These are phyloP conservation scores for Ptilonorhynchus violaceus DNA, from an alignment of 2,113 vertebrate genomes.

Conservation along the genomic window DNA sequence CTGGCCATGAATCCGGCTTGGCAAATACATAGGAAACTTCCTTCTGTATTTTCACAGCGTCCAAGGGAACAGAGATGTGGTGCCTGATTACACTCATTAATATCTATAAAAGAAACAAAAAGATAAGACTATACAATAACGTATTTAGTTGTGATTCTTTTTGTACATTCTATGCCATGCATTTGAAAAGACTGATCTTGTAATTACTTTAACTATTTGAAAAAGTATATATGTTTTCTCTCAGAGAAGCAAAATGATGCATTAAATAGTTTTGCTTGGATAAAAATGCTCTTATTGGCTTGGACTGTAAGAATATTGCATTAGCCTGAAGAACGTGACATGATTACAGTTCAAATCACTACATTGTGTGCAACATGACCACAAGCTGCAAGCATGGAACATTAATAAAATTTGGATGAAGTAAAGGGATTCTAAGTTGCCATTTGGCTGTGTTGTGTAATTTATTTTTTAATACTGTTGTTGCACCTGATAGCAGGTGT, in stretches of 20 bases:
- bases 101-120: constrained; percentile 74
- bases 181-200: background rate
- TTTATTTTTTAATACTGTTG: background rate
- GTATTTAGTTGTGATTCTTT: background rate
- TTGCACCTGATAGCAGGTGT: background rate
- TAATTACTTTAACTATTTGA: background rate
- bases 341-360: background rate
- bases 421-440: background rate
- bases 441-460: background rate
- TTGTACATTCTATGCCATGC: background rate
- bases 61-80: constrained; percentile 82
- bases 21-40: constrained; percentile 88
- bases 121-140: background rate
- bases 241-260: background rate
- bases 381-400: background rate
- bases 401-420: background rate
- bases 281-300: background rate
- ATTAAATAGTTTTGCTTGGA: background rate
- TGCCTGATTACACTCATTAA: constrained; percentile 82
- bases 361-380: background rate
- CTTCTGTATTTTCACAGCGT: constrained; percentile 87
- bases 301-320: background rate
- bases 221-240: background rate
- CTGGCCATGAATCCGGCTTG: constrained; percentile 80
- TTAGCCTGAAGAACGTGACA: background rate